Evolutionary conservation across 1,140 invertebrate species (phyloP).

Genomic region (Nebria ingens): DNA sequence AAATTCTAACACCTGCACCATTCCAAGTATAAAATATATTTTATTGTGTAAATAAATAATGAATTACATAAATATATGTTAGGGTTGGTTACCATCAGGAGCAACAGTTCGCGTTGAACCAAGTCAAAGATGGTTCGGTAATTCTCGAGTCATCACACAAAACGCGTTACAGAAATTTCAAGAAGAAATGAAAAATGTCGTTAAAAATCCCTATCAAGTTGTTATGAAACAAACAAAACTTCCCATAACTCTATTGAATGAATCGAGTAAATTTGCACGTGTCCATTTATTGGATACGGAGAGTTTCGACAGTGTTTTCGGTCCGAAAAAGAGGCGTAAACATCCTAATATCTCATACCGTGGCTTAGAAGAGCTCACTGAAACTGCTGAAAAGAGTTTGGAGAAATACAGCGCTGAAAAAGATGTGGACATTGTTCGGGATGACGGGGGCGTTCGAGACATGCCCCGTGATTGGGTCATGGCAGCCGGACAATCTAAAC

Average conservation of each 20-base stretch:
- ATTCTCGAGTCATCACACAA: slow-evolving; percentile 85
- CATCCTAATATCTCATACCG: slow-evolving; percentile 71
- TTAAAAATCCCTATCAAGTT: slow-evolving; percentile 95
- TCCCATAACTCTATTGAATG: slow-evolving; percentile 89
- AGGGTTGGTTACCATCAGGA: slow-evolving; percentile 80
- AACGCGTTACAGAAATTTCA: slow-evolving; percentile 94
- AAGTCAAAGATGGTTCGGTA: slow-evolving; percentile 97
- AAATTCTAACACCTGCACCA: slow-evolving; percentile 88
- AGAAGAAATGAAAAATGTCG: slow-evolving; percentile 84
- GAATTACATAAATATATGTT: slow-evolving; percentile 26
- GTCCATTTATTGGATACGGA: slow-evolving; percentile 95
- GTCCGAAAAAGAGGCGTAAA: slow-evolving; percentile 87
- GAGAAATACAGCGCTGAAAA: slow-evolving; percentile 68
- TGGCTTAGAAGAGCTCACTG: slow-evolving; percentile 59
- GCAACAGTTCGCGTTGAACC: slow-evolving; percentile 91
- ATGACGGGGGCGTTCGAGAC: slow-evolving; percentile 70
- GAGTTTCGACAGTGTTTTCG: slow-evolving; percentile 89
- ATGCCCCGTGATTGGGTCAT: slow-evolving; percentile 76
- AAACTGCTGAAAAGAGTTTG: slow-evolving; percentile 54
- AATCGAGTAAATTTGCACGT: slow-evolving; percentile 79
- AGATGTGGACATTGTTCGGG: slow-evolving; percentile 71
- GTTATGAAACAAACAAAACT: slow-evolving; percentile 94
- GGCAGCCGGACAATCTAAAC: slow-evolving; percentile 86
- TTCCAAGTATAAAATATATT: slow-evolving; percentile 42
- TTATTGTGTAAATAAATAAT: background rate